Conservation (phyloP, 2,888 invertebrate species). For the Ariolimax columbianus region DNA sequence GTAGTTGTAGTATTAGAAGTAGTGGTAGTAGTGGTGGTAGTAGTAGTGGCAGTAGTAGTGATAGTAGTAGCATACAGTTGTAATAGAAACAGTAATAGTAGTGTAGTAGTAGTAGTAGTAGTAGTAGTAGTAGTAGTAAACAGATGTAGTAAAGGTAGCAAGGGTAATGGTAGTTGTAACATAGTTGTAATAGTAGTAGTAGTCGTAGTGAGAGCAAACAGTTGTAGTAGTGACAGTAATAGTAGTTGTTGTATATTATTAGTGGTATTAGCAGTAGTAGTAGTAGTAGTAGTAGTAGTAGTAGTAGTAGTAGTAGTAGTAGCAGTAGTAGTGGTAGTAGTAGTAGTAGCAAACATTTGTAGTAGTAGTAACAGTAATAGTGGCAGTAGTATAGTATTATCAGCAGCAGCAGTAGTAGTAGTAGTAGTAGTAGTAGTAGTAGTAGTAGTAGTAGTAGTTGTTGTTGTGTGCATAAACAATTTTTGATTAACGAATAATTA, state of each 20-base stretch:
- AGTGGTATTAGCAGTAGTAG: too few relatives aligned
- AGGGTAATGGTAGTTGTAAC: slow-evolving; percentile 7
- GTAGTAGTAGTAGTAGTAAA: slow-evolving; percentile 27
- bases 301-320: slow-evolving; percentile 25
- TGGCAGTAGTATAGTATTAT: too few relatives aligned
- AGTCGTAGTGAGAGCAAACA: too few relatives aligned
- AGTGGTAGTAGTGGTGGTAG: too few relatives aligned
- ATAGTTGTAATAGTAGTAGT: too few relatives aligned
- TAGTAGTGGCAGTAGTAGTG: neutral
- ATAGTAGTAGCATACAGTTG: slow-evolving; percentile 4
- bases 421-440: neutral
- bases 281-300: slow-evolving; percentile 33
- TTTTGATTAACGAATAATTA: too few relatives aligned
- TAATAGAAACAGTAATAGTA: slow-evolving; percentile 24
- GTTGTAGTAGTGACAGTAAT: slow-evolving; percentile 10
- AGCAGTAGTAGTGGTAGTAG: slow-evolving; percentile 8
- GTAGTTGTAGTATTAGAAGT: too few relatives aligned
- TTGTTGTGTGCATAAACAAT: too few relatives aligned
- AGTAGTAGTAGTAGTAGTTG: neutral
- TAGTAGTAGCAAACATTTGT: slow-evolving; percentile 16
- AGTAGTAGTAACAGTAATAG: slow-evolving; percentile 2
- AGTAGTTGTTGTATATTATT: too few relatives aligned
- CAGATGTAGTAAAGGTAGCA: slow-evolving; percentile 8
- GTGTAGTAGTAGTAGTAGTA: slow-evolving; percentile 31
- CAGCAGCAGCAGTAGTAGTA: neutral